Percentiles rank a stretch among this genome's conserved stretches.
Conservation (phyloP, 1,140 invertebrate genomes). For the Zaprionus vittiger region DNA sequence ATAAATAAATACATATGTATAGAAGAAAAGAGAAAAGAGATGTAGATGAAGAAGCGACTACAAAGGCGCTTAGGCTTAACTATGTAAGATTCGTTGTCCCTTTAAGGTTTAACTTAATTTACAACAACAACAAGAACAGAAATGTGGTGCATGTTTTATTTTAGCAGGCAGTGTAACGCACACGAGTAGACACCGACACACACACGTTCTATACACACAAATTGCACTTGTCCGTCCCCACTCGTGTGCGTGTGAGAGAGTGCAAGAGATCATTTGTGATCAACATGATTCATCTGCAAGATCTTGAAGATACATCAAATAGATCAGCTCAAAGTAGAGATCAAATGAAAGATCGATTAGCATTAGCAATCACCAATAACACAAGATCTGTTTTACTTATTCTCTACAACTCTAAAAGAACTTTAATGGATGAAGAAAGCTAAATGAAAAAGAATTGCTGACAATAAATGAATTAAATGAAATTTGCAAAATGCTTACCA, state of each 20-base stretch:
- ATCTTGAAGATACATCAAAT: neutral
- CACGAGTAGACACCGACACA: slow-evolving; percentile 25
- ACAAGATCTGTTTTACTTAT: neutral
- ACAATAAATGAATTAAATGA: slow-evolving; percentile 60
- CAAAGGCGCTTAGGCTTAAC: slow-evolving; percentile 30
- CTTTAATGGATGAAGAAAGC: neutral
- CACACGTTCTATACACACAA: slow-evolving; percentile 8
- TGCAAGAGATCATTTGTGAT: slow-evolving; percentile 17
- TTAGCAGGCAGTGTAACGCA: slow-evolving; percentile 27
- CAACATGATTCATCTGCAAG: neutral
- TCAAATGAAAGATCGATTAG: too few species aligned
- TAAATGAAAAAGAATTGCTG: slow-evolving; percentile 57
- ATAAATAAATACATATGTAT: neutral
- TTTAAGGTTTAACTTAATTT: slow-evolving; percentile 53
- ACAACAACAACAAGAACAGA: slow-evolving; percentile 12
- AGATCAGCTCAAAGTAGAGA: neutral
- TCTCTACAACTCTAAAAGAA: slow-evolving; percentile 4
- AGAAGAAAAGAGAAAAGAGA: neutral
- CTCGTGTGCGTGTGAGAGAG: slow-evolving; percentile 18
- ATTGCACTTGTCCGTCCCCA: slow-evolving; percentile 57
- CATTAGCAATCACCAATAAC: neutral
- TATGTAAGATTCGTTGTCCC: slow-evolving; percentile 38
- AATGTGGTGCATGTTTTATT: slow-evolving; percentile 25
- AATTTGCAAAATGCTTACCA: slow-evolving; percentile 23
- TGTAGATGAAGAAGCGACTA: slow-evolving; percentile 1